phyloP scores from a whole-genome alignment of 2,113 vertebrate genomes.

The Neomonachus schauinslandi region DNA sequence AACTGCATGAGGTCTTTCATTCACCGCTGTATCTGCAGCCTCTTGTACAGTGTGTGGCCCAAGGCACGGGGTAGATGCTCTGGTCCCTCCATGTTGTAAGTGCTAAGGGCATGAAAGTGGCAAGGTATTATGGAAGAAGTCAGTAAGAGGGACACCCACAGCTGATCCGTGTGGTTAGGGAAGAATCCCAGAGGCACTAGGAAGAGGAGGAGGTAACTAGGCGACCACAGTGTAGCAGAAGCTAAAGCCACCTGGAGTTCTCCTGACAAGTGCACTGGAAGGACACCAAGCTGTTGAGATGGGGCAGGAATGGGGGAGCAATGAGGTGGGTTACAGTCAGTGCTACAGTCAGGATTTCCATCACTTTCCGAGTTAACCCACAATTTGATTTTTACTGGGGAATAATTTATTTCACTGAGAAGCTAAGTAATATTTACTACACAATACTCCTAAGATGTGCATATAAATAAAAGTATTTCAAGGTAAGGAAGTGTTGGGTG shows the following conservation, averaged over 20 bases:
- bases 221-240: background rate
- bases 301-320: background rate
- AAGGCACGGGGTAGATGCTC: accelerated
- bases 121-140: background rate
- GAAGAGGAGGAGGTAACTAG: background rate
- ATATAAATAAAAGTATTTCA: background rate
- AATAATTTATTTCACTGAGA: background rate
- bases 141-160: accelerated
- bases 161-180: background rate
- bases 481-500: background rate
- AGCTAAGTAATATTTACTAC: background rate
- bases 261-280: background rate
- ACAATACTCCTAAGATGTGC: background rate
- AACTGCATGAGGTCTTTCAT: background rate
- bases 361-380: background rate
- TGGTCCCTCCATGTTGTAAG: background rate
- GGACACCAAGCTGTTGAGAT: background rate
- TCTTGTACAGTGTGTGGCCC: background rate
- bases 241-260: background rate
- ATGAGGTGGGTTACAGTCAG: no score
- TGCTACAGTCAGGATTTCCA: background rate
- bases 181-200: background rate
- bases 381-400: background rate
- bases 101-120: background rate
- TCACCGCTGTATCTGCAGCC: background rate